Evolutionary conservation across 2,797 vertebrate species (phyloP).

Genomic region (Harpagifer antarcticus): DNA sequence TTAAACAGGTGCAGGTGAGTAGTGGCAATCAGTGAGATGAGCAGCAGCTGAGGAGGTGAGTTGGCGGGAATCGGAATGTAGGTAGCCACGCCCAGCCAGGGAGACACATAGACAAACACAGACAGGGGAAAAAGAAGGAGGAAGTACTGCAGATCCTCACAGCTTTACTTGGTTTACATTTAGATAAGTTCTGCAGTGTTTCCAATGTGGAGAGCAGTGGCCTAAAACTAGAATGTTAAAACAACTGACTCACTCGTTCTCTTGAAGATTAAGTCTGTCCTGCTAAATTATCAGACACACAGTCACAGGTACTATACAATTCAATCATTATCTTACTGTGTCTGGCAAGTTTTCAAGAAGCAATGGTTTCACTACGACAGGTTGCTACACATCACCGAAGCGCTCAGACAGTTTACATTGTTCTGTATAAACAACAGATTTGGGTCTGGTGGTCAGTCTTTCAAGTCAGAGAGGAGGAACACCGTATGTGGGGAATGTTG

Average conservation of each 20-base stretch:
- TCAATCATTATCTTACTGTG: constrained; percentile 18
- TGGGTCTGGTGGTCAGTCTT: constrained; percentile 29
- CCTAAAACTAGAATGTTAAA: constrained; percentile 17
- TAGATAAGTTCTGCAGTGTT: constrained; percentile 6
- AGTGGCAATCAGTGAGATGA: too few relatives aligned
- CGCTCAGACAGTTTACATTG: constrained; percentile 31
- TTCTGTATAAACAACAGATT: constrained; percentile 43
- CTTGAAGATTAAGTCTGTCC: constrained; percentile 17
- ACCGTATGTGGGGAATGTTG: constrained; percentile 48
- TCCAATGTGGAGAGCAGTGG: not conserved
- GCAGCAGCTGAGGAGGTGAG: too few relatives aligned
- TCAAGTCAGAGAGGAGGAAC: constrained; percentile 6
- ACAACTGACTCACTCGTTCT: constrained; percentile 11
- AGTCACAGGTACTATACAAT: not conserved
- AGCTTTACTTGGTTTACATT: constrained; percentile 17
- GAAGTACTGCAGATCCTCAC: too few relatives aligned
- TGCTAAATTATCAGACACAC: constrained; percentile 25
- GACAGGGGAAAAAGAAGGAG: too few relatives aligned
- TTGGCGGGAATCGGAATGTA: too few relatives aligned
- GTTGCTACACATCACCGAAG: constrained; percentile 1
- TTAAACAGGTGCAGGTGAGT: too few relatives aligned
- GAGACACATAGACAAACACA: too few relatives aligned
- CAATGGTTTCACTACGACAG: not conserved
- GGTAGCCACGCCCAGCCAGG: too few relatives aligned
- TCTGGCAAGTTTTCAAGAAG: constrained; percentile 18